Base-by-base conservation (phyloP, 23 tunicate species). In the Styela plicata region DNA sequence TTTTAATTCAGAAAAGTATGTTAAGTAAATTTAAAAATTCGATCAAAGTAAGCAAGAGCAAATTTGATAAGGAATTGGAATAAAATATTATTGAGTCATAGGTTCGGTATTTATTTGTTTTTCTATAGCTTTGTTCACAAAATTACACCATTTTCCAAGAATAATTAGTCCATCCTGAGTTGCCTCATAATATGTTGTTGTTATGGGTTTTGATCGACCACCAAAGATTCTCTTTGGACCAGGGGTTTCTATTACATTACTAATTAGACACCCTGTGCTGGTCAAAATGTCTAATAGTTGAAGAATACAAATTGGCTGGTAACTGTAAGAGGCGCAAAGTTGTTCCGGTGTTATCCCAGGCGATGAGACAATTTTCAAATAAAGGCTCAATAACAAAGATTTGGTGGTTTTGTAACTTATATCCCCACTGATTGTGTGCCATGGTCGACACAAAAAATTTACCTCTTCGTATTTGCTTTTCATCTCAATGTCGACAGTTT, bases 371-470 rank as follows among this genome's bases (percentile, higher is more conserved):
- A 76, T 53, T 57, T 76, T 76, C 36, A 70, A 33, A 34, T 83
- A 88, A 2, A 88, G 80, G 21, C 93, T 86, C 30, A 73, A 68
- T 13, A 88, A 71, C 29, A 88, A 24, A 18, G 82, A 36, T 24
- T 77, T 78, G 36, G 93, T 87, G 20, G 64, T 83, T 21, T 70
- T 31, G 79, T 44, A 79, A 68, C 82, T 78, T 5, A 83, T 31
- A 31, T 88, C 93, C 1, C 87, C 93, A 63, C 84, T 44, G 32
- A 83, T 68, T 29, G 71, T 88, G 63, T 88, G 93, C 93, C 93
- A 88, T 33, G 93, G 93, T 19, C 93, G 83, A 83, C 93, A 88
- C 25, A 88, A 23, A 63, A 88, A 88, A 20, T 70, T 73, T 74
- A 88, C 83, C 62, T 34, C 79, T 0, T 83, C 80, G 33, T 83